Conservation (phyloP, 2,113 vertebrate species). For the Campylorhamphus procurvoides region DNA sequence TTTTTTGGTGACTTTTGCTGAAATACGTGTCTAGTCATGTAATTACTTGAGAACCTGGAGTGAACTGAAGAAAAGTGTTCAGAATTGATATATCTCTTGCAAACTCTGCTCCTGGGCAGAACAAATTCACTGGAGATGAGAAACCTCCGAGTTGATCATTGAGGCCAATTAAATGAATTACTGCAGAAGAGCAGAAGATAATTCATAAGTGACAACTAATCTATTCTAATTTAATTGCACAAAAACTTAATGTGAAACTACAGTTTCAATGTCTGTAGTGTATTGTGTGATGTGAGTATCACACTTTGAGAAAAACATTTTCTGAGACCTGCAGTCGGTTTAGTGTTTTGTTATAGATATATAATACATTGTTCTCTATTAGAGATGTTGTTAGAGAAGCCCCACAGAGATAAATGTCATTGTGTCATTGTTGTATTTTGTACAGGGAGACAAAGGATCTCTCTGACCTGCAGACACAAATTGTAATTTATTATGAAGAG, state of each 20-base stretch:
- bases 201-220: slow-evolving; percentile 61
- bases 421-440: slow-evolving; percentile 7
- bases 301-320: neutral
- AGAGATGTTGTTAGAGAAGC: slow-evolving; percentile 21
- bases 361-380: slow-evolving; percentile 26
- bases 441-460: neutral
- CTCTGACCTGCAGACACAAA: slow-evolving; percentile 14
- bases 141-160: slow-evolving; percentile 48
- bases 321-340: neutral
- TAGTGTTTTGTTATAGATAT: neutral
- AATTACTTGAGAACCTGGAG: slow-evolving; percentile 26
- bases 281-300: neutral
- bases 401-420: neutral
- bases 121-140: slow-evolving; percentile 62
- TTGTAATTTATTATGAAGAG: neutral
- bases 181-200: slow-evolving; percentile 53
- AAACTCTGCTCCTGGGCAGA: slow-evolving; percentile 50
- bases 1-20: neutral
- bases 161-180: slow-evolving; percentile 67
- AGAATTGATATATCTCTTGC: slow-evolving; percentile 43
- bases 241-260: slow-evolving; percentile 10
- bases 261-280: neutral
- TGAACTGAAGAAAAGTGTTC: slow-evolving; percentile 25
- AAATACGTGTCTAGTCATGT: neutral
- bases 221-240: slow-evolving; percentile 62